Percentiles rank a stretch among this genome's conserved stretches.
Evolutionary conservation across 2,113 vertebrate genomes (phyloP).

Genomic region (Clarias batrachus): DNA sequence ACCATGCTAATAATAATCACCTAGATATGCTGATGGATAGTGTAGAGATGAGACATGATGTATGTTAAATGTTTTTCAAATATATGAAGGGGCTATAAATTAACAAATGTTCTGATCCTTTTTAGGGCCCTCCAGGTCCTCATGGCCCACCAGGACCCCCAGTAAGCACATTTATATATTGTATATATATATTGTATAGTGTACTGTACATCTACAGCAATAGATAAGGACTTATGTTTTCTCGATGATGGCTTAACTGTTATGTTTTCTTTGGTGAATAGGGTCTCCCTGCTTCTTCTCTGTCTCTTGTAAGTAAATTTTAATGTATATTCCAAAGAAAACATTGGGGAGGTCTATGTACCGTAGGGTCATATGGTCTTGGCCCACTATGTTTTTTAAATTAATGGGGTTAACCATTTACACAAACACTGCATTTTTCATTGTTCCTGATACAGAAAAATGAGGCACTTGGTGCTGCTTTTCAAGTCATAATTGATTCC

Average conservation of each 20-base stretch:
- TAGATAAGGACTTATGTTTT: neutral
- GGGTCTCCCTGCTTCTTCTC: conserved; percentile 72
- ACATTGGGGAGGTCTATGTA: neutral
- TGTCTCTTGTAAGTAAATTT: conserved; percentile 77
- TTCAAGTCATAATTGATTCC: conserved; percentile 77
- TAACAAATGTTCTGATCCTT: conserved; percentile 5
- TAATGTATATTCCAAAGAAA: neutral
- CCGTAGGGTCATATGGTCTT: neutral
- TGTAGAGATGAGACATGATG: neutral
- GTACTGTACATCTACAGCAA: neutral
- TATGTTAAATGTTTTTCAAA: neutral
- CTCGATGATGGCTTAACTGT: neutral
- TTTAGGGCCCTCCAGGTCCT: conserved; percentile 84
- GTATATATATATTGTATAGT: neutral
- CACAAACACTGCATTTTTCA: neutral
- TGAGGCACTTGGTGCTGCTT: conserved; percentile 78
- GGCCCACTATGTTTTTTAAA: neutral
- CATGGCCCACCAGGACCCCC: conserved; percentile 86
- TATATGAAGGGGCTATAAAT: neutral
- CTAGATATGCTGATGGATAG: neutral
- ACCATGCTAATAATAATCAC: neutral
- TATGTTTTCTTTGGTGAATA: conserved; percentile 58
- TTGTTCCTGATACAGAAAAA: conserved; percentile 62
- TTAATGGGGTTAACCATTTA: neutral
- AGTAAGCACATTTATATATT: conserved; percentile 72